Evolutionary conservation across 2,113 vertebrate species (phyloP).

Genomic region (Campylorhamphus procurvoides): DNA sequence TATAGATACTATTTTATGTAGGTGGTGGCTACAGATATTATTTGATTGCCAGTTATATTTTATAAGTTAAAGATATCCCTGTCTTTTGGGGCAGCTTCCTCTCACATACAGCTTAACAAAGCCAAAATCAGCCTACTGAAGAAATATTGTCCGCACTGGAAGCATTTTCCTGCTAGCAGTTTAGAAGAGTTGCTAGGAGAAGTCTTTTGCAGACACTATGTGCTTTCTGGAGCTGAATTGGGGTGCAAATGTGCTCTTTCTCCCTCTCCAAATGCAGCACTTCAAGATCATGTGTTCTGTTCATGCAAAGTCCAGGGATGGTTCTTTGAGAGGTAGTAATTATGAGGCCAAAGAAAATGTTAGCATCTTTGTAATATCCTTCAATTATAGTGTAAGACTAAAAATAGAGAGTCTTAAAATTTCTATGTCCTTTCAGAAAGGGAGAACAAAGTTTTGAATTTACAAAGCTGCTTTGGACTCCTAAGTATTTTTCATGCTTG

Average conservation of each 20-base stretch:
- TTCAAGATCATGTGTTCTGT: background rate
- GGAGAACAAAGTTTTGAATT: background rate
- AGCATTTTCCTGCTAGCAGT: background rate
- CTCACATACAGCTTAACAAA: background rate
- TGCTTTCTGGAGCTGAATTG: background rate
- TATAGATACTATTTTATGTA: background rate
- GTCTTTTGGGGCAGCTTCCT: background rate
- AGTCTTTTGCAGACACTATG: background rate
- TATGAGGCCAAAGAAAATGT: background rate
- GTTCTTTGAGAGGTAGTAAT: background rate
- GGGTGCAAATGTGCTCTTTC: background rate
- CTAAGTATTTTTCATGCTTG: background rate
- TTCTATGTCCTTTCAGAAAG: background rate
- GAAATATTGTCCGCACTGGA: background rate
- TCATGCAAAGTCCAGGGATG: background rate
- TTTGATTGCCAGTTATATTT: background rate
- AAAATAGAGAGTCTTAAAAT: background rate
- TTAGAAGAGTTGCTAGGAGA: background rate
- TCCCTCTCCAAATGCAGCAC: background rate
- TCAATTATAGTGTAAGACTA: background rate
- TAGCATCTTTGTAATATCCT: background rate
- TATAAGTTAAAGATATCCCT: background rate
- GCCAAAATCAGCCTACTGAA: background rate
- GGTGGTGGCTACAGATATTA: background rate
- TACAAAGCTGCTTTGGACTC: background rate